Evolutionary conservation across 2,888 invertebrate genomes (phyloP).

Genomic region (Erpobdella octoculata): DNA sequence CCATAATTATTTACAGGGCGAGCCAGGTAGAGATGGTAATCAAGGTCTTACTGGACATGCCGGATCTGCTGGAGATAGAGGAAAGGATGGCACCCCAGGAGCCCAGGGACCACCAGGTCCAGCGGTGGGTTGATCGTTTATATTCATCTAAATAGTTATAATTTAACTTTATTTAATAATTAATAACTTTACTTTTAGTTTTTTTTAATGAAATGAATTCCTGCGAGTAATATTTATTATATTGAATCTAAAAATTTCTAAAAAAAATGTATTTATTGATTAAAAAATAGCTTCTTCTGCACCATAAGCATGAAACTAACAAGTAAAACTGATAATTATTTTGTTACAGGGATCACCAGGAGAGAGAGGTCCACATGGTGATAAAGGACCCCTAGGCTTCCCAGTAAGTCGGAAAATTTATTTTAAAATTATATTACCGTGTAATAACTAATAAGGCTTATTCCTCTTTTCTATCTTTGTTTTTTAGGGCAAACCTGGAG

Average conservation of each 20-base stretch:
- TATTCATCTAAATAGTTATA: too few species aligned
- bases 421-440: neutral
- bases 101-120: slow-evolving; percentile 31
- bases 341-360: slow-evolving; percentile 27
- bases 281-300: too few species aligned
- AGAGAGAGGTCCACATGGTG: slow-evolving; percentile 29
- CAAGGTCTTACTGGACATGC: slow-evolving; percentile 27
- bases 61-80: slow-evolving; percentile 33
- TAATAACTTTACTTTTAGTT: neutral
- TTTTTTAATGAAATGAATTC: neutral
- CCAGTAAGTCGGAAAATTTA: slow-evolving; percentile 8
- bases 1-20: slow-evolving; percentile 30
- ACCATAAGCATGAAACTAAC: too few species aligned
- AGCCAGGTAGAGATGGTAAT: slow-evolving; percentile 33
- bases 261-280: too few species aligned
- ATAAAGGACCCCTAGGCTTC: slow-evolving; percentile 30
- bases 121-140: slow-evolving; percentile 29
- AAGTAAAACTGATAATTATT: too few species aligned
- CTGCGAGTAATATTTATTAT: too few species aligned
- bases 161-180: neutral
- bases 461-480: neutral
- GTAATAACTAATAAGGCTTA: neutral
- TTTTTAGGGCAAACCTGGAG: slow-evolving; percentile 29
- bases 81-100: slow-evolving; percentile 32
- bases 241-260: neutral